Base-by-base conservation (phyloP, 2,797 vertebrate species). In the Enteromius anoplus region DNA sequence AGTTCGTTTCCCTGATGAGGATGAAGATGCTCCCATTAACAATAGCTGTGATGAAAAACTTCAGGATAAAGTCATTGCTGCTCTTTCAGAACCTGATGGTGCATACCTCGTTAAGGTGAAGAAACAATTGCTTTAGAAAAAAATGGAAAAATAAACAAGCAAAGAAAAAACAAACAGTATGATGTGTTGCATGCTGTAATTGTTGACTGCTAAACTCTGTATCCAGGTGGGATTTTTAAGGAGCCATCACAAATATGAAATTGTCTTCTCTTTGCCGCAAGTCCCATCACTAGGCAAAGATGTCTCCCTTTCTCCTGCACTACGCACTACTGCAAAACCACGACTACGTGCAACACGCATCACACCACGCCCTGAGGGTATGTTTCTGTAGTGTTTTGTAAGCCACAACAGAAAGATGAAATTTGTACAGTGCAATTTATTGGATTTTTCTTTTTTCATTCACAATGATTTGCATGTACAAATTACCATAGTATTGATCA, bases 171-270 rank as follows among this genome's bases (percentile, higher is more conserved):
- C 7, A 26, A 34, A 47, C 15, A 55, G 45, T 23, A 0, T 19
- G 17, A 65, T 65, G 49, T 66, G 23, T 10, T 72, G 1, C 53
- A 80, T 49, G 34, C 40, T 71, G 29, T 53, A 55, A 40, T 64
- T 17, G 0, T 0, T 75, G 19, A 40, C 42, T 21, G 17, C n/a
- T 53, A 1, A 76, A 5, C 1, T 47, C 17, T 79, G 3, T 76
- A 19, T 86, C 23, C 86, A 98, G 97, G 96, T 94, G 2, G 97
- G 97, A 21, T 98, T 98, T 88, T 91, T 98, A 90, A 96, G 95
- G 94, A 95, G 96, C 87, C 91, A 95, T 32, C 96, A 97, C 91
- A 95, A 93, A 86, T 98, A 98, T 11, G 96, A 98, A 91, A 95
- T 97, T 17, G 85, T 93, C 7, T 97, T 97, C 89, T 90, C 92